phyloP scores from a whole-genome alignment of 2,797 vertebrate genomes.

The Lithobates pipiens region DNA sequence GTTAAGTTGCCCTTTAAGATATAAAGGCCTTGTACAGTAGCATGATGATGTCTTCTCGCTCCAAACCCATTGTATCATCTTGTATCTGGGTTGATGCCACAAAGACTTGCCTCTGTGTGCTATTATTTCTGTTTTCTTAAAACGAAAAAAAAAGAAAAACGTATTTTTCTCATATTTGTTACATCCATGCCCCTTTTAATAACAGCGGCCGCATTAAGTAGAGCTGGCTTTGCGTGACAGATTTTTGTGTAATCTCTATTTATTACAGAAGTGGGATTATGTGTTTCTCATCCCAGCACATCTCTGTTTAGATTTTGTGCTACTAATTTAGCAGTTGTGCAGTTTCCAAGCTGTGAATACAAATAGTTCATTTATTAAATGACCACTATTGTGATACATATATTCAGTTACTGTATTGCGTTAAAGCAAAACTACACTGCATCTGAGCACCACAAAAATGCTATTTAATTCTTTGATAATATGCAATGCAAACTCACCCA shows the following conservation, averaged over 20 bases:
- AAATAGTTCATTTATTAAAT: too few relatives aligned
- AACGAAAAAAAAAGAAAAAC: too few relatives aligned
- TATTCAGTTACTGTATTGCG: neutral
- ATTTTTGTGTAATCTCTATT: neutral
- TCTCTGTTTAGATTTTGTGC: neutral
- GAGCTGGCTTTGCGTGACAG: neutral
- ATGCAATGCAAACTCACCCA: too few relatives aligned
- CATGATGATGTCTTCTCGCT: too few relatives aligned
- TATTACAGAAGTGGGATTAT: neutral
- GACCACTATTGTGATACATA: too few relatives aligned
- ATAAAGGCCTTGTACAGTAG: too few relatives aligned
- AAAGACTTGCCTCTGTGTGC: neutral
- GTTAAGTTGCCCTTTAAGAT: too few relatives aligned
- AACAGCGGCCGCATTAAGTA: neutral
- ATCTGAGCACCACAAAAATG: too few relatives aligned
- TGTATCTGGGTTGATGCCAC: neutral
- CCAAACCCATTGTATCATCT: neutral
- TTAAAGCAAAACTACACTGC: neutral
- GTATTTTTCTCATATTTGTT: neutral
- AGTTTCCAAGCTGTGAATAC: too few relatives aligned
- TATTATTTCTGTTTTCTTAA: neutral
- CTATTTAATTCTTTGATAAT: too few relatives aligned
- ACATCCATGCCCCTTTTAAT: neutral
- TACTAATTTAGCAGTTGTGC: neutral
- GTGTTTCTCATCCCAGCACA: neutral